Evolutionary conservation across 2,888 invertebrate genomes (phyloP), one percentile per base, ranked within the genome.

Genomic region (Salpingus planirostris): DNA sequence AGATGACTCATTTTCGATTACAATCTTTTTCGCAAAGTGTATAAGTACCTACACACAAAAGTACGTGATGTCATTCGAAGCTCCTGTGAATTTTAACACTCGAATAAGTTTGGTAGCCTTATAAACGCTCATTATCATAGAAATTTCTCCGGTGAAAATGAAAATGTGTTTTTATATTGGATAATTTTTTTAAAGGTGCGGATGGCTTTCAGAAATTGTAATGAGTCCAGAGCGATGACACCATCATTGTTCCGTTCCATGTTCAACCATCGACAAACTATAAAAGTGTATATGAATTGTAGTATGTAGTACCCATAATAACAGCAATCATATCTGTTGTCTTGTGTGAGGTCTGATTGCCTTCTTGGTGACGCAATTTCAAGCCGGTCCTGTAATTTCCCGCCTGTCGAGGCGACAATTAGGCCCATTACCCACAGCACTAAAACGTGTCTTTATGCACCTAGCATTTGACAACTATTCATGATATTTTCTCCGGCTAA

Each of bases 61-160:
- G 33, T 44, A 45, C 45, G 44, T 49, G 48, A 49, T 45, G 40
- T 42, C 36, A 46, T 45, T 43, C 36, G 34, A 28, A 35, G 14
- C 25, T 29, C 30, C 31, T 37, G 27, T 37, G 37, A 29, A 33
- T 37, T 31, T 36, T 36, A 29, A 29, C 26, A 30, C 6, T 18
- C 6, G 18, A 18, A n/a, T n/a, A n/a, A n/a, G n/a, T n/a, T n/a
- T n/a, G n/a, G n/a, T n/a, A n/a, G n/a, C n/a, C n/a, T n/a, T n/a
- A n/a, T n/a, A n/a, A n/a, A n/a, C n/a, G n/a, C n/a, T n/a, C n/a
- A n/a, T n/a, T n/a, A n/a, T n/a, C n/a, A n/a, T n/a, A n/a, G n/a
- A n/a, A n/a, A n/a, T n/a, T n/a, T n/a, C n/a, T n/a, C n/a, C n/a
- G n/a, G n/a, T n/a, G n/a, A n/a, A n/a, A n/a, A n/a, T n/a, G n/a